Evolutionary conservation across 2,113 vertebrate genomes (phyloP).

Genomic region (Dasyprocta punctata): DNA sequence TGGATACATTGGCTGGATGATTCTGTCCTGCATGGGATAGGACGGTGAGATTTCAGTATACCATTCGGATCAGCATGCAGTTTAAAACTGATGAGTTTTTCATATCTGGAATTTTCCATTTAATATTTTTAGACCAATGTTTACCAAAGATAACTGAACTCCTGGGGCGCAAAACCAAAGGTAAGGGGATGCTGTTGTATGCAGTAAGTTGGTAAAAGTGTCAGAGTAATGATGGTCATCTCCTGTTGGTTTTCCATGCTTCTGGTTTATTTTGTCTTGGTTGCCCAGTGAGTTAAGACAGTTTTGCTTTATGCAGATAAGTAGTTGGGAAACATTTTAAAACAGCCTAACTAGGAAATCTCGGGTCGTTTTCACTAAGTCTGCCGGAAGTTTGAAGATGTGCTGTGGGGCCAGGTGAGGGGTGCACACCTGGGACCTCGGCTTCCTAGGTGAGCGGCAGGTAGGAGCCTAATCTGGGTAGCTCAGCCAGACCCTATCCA

Average conservation of each 20-base stretch:
- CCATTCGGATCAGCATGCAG: not conserved
- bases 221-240: accelerated
- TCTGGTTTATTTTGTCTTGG: not conserved
- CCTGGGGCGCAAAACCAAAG: not conserved
- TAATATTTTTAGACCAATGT: not conserved
- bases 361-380: conserved; percentile 1
- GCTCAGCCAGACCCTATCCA: not conserved
- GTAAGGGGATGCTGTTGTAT: not conserved
- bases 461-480: not conserved
- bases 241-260: accelerated
- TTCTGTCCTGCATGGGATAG: not conserved
- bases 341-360: not conserved
- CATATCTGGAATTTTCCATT: not conserved
- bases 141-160: not conserved
- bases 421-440: not conserved
- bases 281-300: not conserved
- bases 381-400: not conserved
- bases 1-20: not conserved
- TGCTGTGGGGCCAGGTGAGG: not conserved
- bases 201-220: not conserved
- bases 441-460: not conserved
- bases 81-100: not conserved
- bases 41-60: not conserved
- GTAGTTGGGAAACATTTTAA: not conserved
- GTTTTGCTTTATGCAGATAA: not conserved